Conservation (phyloP, 64 coral and sea anemone genomes). For the Dendrophyllia cribrosa region DNA sequence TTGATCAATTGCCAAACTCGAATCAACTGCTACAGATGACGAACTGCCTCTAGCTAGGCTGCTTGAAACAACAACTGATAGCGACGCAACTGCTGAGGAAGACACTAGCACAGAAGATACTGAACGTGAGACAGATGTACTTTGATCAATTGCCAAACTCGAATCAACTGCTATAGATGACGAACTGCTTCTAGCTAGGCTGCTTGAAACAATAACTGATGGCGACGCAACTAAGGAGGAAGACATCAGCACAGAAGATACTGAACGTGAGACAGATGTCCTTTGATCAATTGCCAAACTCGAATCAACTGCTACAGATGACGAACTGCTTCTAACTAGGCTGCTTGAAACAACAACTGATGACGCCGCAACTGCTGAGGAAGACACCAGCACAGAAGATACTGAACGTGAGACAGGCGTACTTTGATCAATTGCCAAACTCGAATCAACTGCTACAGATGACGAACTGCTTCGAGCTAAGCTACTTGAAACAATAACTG, state of each 20-base stretch:
- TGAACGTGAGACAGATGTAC: background rate
- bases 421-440: no score
- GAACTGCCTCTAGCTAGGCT: no score
- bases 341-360: no score
- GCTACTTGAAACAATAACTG: background rate
- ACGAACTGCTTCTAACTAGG: no score
- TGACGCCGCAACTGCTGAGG: no score
- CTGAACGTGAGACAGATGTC: background rate
- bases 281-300: background rate
- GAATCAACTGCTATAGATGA: background rate
- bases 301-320: no score
- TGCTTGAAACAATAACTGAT: background rate
- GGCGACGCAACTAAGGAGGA: background rate
- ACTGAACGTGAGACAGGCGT: no score
- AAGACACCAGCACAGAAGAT: no score
- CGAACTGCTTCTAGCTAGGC: background rate
- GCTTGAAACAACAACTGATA: no score
- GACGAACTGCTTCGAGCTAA: background rate
- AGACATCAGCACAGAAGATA: background rate
- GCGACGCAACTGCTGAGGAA: no score
- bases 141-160: background rate
- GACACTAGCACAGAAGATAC: no score
- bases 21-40: no score
- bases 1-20: background rate
- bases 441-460: background rate